Evolutionary conservation across 2,888 invertebrate species (phyloP).

Genomic region (Amiota minor): DNA sequence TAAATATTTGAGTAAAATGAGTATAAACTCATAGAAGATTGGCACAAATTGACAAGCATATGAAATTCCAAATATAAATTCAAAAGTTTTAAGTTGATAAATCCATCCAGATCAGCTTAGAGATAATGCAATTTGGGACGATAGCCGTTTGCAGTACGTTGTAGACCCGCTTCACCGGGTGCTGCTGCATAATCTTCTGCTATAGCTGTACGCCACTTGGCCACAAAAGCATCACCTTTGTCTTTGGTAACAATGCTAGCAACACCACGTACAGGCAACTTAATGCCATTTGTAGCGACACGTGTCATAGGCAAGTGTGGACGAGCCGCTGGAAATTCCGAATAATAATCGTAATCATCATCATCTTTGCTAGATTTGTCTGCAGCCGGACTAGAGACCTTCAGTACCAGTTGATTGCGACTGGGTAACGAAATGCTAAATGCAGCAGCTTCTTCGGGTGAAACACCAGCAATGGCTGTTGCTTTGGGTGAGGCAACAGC

Average conservation of each 20-base stretch:
- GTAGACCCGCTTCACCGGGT: neutral
- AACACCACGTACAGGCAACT: neutral
- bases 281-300: neutral
- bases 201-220: constrained; percentile 63
- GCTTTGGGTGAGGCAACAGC: constrained; percentile 82
- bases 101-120: neutral
- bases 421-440: constrained; percentile 69
- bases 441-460: constrained; percentile 70
- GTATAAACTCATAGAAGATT: neutral
- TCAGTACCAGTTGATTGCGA: constrained; percentile 68
- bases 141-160: neutral
- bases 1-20: too few species aligned
- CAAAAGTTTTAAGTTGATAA: neutral
- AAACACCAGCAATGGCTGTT: constrained; percentile 83
- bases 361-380: constrained; percentile 55
- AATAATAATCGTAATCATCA: constrained; percentile 50
- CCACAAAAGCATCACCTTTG: constrained; percentile 54
- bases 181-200: constrained; percentile 61
- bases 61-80: neutral
- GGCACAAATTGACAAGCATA: neutral
- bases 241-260: constrained; percentile 37
- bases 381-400: constrained; percentile 50
- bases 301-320: neutral
- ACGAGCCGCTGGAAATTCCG: neutral
- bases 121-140: neutral